Conservation (phyloP, 1,140 invertebrate species). For the Platyscapa corneri region DNA sequence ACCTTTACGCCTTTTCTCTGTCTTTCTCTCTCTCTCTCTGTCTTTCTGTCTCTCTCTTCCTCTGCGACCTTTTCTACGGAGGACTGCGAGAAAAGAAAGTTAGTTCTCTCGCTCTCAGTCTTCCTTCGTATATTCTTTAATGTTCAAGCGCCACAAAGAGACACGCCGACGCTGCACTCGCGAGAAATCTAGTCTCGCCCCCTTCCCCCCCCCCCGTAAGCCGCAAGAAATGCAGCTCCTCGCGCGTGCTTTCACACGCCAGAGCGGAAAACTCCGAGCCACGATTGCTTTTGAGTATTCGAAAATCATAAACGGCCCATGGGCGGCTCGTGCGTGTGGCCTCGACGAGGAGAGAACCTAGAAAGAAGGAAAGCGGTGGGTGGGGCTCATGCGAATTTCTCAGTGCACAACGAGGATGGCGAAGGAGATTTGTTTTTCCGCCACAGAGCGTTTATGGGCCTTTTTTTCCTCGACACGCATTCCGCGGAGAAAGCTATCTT, state of each 20-base stretch:
- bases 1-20: neutral
- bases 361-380: neutral
- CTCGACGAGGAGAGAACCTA: neutral
- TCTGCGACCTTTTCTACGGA: neutral
- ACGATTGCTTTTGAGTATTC: too few species aligned
- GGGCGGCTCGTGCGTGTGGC: neutral
- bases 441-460: neutral
- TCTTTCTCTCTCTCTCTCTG: neutral
- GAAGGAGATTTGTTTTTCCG: neutral
- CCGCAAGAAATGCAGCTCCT: neutral
- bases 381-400: neutral
- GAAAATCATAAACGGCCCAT: too few species aligned
- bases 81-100: conserved; percentile 5
- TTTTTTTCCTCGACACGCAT: neutral
- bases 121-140: neutral
- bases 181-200: neutral
- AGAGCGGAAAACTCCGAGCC: neutral
- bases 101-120: neutral
- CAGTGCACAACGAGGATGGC: neutral
- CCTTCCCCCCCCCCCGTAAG: neutral
- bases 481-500: neutral
- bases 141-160: neutral
- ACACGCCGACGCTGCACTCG: neutral
- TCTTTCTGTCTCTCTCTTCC: neutral
- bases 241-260: neutral